Evolutionary conservation across 2,797 vertebrate species (phyloP), one percentile per base, ranked within the genome.

Genomic region (Florisuga fusca): DNA sequence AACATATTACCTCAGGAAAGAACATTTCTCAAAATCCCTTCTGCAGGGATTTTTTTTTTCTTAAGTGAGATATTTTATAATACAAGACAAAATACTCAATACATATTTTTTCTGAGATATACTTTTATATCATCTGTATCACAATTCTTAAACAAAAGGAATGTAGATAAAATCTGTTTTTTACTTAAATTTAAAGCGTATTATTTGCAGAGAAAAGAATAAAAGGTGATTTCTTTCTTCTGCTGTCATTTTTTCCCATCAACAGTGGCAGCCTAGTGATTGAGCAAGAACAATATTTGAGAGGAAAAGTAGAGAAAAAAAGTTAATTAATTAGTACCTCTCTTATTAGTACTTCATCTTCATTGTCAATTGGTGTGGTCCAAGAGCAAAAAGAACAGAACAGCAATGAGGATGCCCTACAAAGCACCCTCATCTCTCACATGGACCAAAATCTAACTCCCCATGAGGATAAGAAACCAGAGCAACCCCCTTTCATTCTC

Each of bases 41-140:
- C 59, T 84, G 23, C 54, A 58, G 67, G 33, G 16, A 81, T 51
- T 6, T 13, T 58, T 53, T 53, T 71, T 76, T 74, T 59, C 8
- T 29, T 79, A 59, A 71, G 6, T 11, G 15, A 86, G 38, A 38
- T 34, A 36, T 74, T 79, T 89, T 71, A 33, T 66, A 74, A 78
- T 17, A 50, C 4, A 25, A 73, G 25, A 73, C 41, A 85, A 84
- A 75, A 27, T 34, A 61, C 4, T 54, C 21, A 33, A 4, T 62
- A 15, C 3, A 6, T 29, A 29, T 57, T 62, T 84, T 36, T 85
- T 68, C 68, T n/a, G 7, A 46, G 33, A 34, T 69, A 33, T 41
- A 71, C 79, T 95, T 90, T 87, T 86, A 73, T 63, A 84, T 81
- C 76, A 88, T 93, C 63, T 82, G 12, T 51, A 69, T 55, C 87